Evolutionary conservation across 2,888 invertebrate species (phyloP), one percentile per base, ranked within the genome.

Genomic region (Nomada lathburiana): DNA sequence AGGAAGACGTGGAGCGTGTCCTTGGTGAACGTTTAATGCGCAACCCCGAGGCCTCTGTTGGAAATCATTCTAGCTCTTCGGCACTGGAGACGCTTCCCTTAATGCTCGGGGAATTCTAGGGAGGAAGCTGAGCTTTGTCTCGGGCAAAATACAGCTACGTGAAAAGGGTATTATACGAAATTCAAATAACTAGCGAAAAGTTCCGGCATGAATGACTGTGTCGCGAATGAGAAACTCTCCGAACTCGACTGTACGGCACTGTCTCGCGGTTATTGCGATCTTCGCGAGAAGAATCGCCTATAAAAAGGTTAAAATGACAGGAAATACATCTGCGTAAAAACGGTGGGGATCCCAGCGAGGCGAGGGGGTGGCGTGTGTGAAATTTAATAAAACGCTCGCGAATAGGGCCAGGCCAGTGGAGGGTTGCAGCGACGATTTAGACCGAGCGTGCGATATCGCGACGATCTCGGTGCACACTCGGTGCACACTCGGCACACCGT

Each of bases 381-480:
- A 60, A 52, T 79, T 80, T 65, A 82, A 75, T 59, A 75, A 64
- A 57, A 62, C 59, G 29, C 53, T 47, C 44, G 62, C 20, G 62
- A 74, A 71, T 74, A 82, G 72, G 60, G 63, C 44, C 23, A 29
- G 16, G 53, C n/a, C 57, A 53, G 13, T 18, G 57, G 57, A 18
- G 55, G 26, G 76, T 72, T 53, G 53, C 79, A 57, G 52, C 29
- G 44, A 70, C 72, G 81, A 80, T 80, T 84, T 83, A 83, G 76
- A 84, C 50, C 73, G 59, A 50, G 23, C 87, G 86, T 87, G 87
- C 85, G 85, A 85, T 88, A 87, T 87, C 87, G 76, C 83, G 52
- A 59, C 79, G 82, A 87, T 87, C 84, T 78, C 68, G 83, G 67
- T 75, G 29, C 29, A 29, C 29, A 23, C 23, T 23, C 23, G 26